phyloP scores from a whole-genome alignment of 2,888 invertebrate genomes.

The Drosophila neonasuta region DNA sequence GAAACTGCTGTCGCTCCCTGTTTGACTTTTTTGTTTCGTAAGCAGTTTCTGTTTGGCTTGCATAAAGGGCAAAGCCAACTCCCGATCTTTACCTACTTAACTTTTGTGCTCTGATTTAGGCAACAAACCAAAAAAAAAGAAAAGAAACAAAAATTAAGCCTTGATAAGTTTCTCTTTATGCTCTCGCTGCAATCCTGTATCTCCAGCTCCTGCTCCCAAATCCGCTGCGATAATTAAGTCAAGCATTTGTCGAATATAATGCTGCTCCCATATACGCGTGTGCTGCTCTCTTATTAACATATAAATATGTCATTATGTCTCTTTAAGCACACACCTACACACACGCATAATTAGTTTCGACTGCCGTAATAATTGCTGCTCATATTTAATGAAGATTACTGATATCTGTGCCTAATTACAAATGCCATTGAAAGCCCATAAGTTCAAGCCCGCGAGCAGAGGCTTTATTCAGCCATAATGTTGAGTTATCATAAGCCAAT shows the following conservation, averaged over 20 bases:
- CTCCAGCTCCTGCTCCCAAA: slow-evolving; percentile 20
- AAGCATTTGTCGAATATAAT: slow-evolving; percentile 43
- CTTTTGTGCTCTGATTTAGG: slow-evolving; percentile 61
- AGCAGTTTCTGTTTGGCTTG: slow-evolving; percentile 67
- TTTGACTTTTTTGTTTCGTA: slow-evolving; percentile 74
- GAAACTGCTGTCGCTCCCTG: slow-evolving; percentile 51
- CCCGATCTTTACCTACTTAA: slow-evolving; percentile 63
- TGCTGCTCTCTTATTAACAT: slow-evolving; percentile 60
- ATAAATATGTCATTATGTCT: slow-evolving; percentile 68
- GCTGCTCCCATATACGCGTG: neutral
- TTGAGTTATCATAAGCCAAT: neutral
- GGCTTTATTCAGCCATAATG: neutral
- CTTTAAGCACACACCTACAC: slow-evolving; percentile 9
- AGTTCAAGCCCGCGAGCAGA: slow-evolving; percentile 3
- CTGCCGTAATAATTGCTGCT: slow-evolving; percentile 40
- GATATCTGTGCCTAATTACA: slow-evolving; percentile 30
- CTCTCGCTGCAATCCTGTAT: slow-evolving; percentile 28
- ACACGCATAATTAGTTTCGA: slow-evolving; percentile 59
- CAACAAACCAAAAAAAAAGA: slow-evolving; percentile 10
- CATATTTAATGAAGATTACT: slow-evolving; percentile 50
- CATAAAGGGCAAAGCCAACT: slow-evolving; percentile 44
- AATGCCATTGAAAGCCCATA: slow-evolving; percentile 14
- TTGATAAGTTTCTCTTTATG: slow-evolving; percentile 59
- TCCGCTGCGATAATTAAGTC: slow-evolving; percentile 64
- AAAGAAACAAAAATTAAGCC: slow-evolving; percentile 39